These are phyloP conservation scores for Athalia rosae DNA, from an alignment of 2,888 invertebrate genomes.

Conservation along the genomic window DNA sequence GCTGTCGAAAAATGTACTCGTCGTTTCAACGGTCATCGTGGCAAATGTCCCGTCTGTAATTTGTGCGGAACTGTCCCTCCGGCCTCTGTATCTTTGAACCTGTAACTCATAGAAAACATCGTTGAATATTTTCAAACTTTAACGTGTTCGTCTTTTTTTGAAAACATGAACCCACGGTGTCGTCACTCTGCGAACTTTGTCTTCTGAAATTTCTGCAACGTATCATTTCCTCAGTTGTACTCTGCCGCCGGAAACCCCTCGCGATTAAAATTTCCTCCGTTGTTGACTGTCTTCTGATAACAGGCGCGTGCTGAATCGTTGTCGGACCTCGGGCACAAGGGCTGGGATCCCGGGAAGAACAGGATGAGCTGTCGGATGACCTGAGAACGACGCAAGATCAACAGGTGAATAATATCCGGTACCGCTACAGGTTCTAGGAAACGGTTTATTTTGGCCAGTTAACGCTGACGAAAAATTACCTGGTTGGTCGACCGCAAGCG, in stretches of 20 bases:
- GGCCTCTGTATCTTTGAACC: slow-evolving; percentile 77
- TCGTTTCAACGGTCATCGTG: slow-evolving; percentile 95
- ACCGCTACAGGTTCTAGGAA: background rate
- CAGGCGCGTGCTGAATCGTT: slow-evolving; percentile 75
- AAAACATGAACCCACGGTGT: slow-evolving; percentile 72
- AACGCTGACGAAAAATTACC: slow-evolving; percentile 56
- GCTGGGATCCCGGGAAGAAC: slow-evolving; percentile 90
- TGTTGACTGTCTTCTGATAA: slow-evolving; percentile 90
- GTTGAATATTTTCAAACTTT: background rate
- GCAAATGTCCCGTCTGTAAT: slow-evolving; percentile 94
- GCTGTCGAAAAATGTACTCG: slow-evolving; percentile 93
- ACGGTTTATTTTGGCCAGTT: background rate
- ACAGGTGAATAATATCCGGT: background rate
- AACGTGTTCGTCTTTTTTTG: background rate
- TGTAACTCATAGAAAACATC: slow-evolving; percentile 45
- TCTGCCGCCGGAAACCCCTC: slow-evolving; percentile 91
- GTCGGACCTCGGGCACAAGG: slow-evolving; percentile 80
- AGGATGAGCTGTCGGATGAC: slow-evolving; percentile 78
- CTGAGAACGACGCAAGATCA: slow-evolving; percentile 54
- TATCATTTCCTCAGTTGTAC: slow-evolving; percentile 95
- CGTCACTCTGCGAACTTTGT: slow-evolving; percentile 92
- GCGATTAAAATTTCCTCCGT: slow-evolving; percentile 94
- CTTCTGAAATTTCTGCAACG: slow-evolving; percentile 93
- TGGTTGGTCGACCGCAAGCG: slow-evolving; percentile 76
- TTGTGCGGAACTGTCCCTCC: slow-evolving; percentile 91